A percentile compares a stretch with the other conserved stretches of the same genome.
Conservation (phyloP, 2,797 vertebrate genomes). For the Clarias pachynema region DNA sequence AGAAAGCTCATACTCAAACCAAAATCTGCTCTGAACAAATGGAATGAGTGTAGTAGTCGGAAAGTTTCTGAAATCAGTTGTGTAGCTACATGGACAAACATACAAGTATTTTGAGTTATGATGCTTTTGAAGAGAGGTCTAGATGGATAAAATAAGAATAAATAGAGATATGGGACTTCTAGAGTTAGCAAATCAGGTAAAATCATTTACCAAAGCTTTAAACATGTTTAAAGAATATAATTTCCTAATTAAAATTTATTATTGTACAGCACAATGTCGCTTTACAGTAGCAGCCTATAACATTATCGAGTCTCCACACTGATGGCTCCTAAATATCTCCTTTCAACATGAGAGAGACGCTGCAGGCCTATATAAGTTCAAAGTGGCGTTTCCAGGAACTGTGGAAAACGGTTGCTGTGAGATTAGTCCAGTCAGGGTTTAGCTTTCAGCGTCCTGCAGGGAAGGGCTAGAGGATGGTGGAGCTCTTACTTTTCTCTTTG, state of each 20-base stretch:
- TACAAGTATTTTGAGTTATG: neutral
- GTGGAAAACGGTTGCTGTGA: conserved; percentile 44
- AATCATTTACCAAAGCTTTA: neutral
- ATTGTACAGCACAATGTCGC: neutral
- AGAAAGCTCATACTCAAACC: neutral
- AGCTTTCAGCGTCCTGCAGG: conserved; percentile 54
- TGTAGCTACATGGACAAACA: neutral
- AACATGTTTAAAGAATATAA: neutral
- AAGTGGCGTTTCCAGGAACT: conserved; percentile 52
- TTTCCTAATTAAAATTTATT: neutral
- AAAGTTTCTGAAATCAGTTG: neutral
- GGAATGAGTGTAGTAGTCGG: neutral
- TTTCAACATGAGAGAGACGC: conserved; percentile 31
- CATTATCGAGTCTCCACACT: neutral
- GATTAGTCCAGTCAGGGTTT: conserved; percentile 50
- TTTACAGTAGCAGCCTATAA: conserved; percentile 43
- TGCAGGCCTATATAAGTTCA: conserved; percentile 47
- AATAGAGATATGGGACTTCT: neutral
- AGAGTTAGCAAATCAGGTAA: neutral
- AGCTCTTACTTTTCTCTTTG: conserved; percentile 45
- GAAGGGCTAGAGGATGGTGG: conserved; percentile 37
- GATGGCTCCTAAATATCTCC: conserved; percentile 35
- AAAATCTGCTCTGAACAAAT: neutral
- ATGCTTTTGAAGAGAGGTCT: neutral
- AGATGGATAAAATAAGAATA: neutral